Evolutionary conservation across 2,113 vertebrate genomes (phyloP).

Genomic region (Rutilus rutilus): DNA sequence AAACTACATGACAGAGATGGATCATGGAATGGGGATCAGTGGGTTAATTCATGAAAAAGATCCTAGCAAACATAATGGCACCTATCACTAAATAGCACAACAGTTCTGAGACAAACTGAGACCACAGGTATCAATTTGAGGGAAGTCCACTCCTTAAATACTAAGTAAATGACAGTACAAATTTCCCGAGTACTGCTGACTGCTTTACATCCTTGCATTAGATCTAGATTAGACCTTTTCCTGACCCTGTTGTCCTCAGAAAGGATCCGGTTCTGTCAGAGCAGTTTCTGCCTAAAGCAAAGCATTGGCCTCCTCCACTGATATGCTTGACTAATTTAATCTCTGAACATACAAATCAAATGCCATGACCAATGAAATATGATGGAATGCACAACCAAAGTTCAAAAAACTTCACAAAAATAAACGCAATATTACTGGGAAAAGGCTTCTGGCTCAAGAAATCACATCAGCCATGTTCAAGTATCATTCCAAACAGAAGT

Average conservation of each 20-base stretch:
- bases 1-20: conserved; percentile 8
- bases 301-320: not conserved
- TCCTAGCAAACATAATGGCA: not conserved
- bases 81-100: not conserved
- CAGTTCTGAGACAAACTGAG: not conserved
- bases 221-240: not conserved
- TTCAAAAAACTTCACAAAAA: not conserved
- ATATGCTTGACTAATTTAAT: conserved; percentile 30
- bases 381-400: not conserved
- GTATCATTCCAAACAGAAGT: not conserved
- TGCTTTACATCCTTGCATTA: not conserved
- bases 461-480: not conserved
- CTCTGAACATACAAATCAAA: not conserved
- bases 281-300: not conserved
- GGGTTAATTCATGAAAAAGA: conserved; percentile 3
- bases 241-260: not conserved
- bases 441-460: not conserved
- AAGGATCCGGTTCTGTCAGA: conserved; percentile 8
- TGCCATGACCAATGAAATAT: conserved; percentile 3
- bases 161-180: not conserved
- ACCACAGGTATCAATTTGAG: not conserved
- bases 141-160: not conserved
- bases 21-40: not conserved
- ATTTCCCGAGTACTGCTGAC: not conserved
- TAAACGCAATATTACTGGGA: not conserved